Base-by-base conservation (phyloP, 2,797 vertebrate genomes). In the Hypotaenidia philippensis region DNA sequence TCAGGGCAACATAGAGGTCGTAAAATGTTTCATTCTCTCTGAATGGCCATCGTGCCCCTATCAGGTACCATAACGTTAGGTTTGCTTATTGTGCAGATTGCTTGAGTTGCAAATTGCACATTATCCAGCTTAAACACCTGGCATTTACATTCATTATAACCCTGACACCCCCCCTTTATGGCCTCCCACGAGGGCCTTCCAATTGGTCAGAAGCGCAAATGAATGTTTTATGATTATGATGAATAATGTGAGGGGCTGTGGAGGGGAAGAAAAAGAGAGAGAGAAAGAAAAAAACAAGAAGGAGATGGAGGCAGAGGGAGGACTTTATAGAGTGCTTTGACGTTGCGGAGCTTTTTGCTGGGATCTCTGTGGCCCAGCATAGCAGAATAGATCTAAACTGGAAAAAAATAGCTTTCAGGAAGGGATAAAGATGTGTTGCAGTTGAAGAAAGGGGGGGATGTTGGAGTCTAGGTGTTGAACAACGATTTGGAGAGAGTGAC, bases 191-290 rank as follows among this genome's bases (percentile, higher is more conserved):
- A 96, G 97, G 94, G 94, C 81, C 92, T 96, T 96, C 93, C 96
- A 97, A 97, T 97, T 97, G 97, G 97, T 97, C 97, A 97, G 96
- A 96, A 97, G 93, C 60, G 3, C 93, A 97, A 96, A 97, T 97
- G 95, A 97, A 97, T 97, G 97, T 97, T 98, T 97, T 96, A 97
- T 96, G 96, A 97, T 97, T 96, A 98, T 97, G 95, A 97, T 97
- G 95, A 98, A 97, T 97, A 96, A 95, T 94, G 94, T 59, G 83
- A 44, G 72, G 78, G 89, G 76, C 38, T 92, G 65, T 80, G 74
- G 41, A 74, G 68, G 71, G 31, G 3, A 27, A 14, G 55, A 69
- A 25, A 72, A 26, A 44, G 27, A 50, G 26, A 32, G 7, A 36
- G 6, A 65, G 59, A 56, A 68, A 76, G 38, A 11, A 11, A 82